These are phyloP conservation scores for Macaca nemestrina DNA, from an alignment of 2,113 vertebrate species.

Conservation along the genomic window DNA sequence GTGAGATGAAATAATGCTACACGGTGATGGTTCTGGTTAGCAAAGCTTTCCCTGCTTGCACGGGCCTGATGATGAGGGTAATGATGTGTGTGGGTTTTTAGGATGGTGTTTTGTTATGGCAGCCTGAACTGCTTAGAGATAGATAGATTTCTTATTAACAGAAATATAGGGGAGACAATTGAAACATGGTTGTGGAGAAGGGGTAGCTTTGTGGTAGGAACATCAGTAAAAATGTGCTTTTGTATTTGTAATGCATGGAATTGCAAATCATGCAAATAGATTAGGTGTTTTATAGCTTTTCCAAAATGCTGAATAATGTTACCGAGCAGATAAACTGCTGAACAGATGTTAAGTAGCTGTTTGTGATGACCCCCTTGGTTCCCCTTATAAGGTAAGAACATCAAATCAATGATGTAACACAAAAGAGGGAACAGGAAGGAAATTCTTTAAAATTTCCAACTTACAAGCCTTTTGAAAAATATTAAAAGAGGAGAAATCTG, in stretches of 20 bases:
- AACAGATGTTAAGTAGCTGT: slow-evolving; percentile 80
- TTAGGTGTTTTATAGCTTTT: slow-evolving; percentile 55
- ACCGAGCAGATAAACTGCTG: slow-evolving; percentile 67
- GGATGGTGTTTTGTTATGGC: not conserved
- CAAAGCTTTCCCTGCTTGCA: not conserved
- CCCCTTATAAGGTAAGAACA: slow-evolving; percentile 75
- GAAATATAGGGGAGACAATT: not conserved
- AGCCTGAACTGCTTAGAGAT: not conserved
- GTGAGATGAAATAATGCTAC: not conserved
- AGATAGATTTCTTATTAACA: not conserved
- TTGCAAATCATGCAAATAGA: slow-evolving; percentile 46
- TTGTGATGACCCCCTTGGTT: slow-evolving; percentile 75
- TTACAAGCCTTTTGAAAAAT: slow-evolving; percentile 47
- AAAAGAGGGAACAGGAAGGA: slow-evolving; percentile 66
- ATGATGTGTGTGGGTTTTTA: not conserved
- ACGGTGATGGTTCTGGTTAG: not conserved
- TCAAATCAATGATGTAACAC: slow-evolving; percentile 77
- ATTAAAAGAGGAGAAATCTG: slow-evolving; percentile 61
- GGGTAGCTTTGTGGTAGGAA: not conserved
- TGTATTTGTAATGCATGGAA: slow-evolving; percentile 29
- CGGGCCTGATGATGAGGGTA: not conserved
- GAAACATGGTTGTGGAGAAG: not conserved
- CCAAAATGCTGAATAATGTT: slow-evolving; percentile 79
- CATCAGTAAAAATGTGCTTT: slow-evolving; percentile 17
- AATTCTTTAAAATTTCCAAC: slow-evolving; percentile 68